phyloP scores from a whole-genome alignment of 2,888 invertebrate genomes.

The Stictocephala bisonia region DNA sequence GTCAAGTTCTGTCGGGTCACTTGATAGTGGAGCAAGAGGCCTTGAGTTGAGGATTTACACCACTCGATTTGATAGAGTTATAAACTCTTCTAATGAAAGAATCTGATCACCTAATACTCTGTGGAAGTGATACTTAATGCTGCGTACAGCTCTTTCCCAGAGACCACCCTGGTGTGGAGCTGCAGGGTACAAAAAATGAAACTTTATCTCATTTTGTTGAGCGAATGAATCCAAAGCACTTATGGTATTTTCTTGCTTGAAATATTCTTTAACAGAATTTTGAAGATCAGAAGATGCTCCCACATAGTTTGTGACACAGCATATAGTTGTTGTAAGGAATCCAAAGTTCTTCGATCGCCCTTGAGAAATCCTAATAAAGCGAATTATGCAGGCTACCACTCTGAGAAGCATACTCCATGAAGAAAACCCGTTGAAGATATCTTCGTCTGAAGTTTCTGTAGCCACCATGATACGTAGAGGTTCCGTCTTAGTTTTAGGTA shows the following conservation, averaged over 20 bases:
- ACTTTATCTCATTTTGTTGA: slow-evolving; percentile 56
- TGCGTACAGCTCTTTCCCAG: slow-evolving; percentile 60
- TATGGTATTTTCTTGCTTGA: no score
- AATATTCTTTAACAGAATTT: slow-evolving; percentile 1
- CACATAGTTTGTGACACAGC: slow-evolving; percentile 61
- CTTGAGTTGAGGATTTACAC: slow-evolving; percentile 60
- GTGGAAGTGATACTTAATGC: slow-evolving; percentile 56
- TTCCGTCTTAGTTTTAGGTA: no score
- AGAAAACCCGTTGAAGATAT: no score
- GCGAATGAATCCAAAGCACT: slow-evolving; percentile 57
- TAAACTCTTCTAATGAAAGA: slow-evolving; percentile 60
- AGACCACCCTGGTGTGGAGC: slow-evolving; percentile 54
- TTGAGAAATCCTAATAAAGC: no score
- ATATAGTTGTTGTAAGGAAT: no score
- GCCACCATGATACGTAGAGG: no score
- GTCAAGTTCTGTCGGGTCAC: slow-evolving; percentile 53
- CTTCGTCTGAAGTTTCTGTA: no score
- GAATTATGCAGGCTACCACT: no score
- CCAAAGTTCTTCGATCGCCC: no score
- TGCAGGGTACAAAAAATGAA: slow-evolving; percentile 51
- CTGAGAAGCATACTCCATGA: no score
- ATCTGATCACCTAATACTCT: slow-evolving; percentile 51
- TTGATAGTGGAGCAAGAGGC: slow-evolving; percentile 56
- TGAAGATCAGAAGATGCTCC: slow-evolving; percentile 54
- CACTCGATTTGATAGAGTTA: slow-evolving; percentile 56